phyloP scores from a whole-genome alignment of 2,888 invertebrate genomes.

The Plagodis pulveraria region DNA sequence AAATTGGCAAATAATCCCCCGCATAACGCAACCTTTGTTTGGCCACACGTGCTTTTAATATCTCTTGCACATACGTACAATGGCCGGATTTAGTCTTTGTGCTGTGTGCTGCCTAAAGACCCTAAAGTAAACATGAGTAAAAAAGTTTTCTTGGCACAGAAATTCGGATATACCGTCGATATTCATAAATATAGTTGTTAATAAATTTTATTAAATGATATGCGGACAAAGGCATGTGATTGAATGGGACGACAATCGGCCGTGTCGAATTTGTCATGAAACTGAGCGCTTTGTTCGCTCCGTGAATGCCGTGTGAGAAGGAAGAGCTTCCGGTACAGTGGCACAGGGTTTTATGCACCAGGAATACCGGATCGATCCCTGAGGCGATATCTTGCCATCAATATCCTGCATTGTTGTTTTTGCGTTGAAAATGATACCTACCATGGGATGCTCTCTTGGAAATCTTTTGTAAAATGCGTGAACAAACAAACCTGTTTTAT shows the following conservation, averaged over 20 bases:
- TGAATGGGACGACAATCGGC: conserved; percentile 69
- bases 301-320: conserved; percentile 74
- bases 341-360: conserved; percentile 40
- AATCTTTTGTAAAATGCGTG: conserved; percentile 10
- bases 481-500: conserved; percentile 9
- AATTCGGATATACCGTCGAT: conserved; percentile 9
- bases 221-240: conserved; percentile 60
- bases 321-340: conserved; percentile 76
- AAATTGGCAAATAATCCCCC: conserved; percentile 85
- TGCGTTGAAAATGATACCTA: conserved; percentile 53
- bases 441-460: conserved; percentile 46
- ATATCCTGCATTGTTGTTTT: conserved; percentile 69
- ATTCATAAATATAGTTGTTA: conserved; percentile 53
- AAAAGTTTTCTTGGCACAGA: conserved; percentile 30
- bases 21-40: conserved; percentile 85
- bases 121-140: conserved; percentile 76
- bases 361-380: conserved; percentile 62
- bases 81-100: conserved; percentile 81
- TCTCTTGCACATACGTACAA: conserved; percentile 70
- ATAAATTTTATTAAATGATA: conserved; percentile 80
- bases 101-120: conserved; percentile 53
- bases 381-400: conserved; percentile 75
- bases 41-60: conserved; percentile 85
- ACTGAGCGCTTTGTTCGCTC: conserved; percentile 66
- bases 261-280: conserved; percentile 82